phyloP scores from a whole-genome alignment of 30 jellyfish, hydroid and myxozoan genomes.

The Aurelia sp. region DNA sequence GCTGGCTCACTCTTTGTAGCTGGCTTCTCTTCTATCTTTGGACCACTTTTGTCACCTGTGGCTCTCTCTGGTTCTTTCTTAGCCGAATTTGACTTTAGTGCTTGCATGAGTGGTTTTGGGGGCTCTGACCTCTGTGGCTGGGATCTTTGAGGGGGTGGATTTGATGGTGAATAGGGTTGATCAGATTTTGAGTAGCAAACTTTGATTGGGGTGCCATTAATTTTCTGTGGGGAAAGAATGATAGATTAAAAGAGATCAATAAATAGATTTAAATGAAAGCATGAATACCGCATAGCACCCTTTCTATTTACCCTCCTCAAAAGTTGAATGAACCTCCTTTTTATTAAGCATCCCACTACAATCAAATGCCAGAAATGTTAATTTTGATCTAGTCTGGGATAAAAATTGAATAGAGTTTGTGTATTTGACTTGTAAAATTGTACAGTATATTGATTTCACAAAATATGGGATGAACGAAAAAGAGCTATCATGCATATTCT shows the following conservation, averaged over 20 bases:
- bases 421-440: too few relatives aligned
- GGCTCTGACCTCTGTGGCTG: background rate
- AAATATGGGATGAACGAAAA: too few relatives aligned
- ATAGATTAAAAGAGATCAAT: background rate
- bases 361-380: too few relatives aligned
- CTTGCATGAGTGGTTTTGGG: background rate
- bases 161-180: slow-evolving; percentile 57
- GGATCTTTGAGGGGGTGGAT: slow-evolving; percentile 37
- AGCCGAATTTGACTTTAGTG: background rate
- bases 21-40: slow-evolving; percentile 8
- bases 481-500: too few relatives aligned
- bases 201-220: slow-evolving; percentile 41
- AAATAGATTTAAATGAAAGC: too few relatives aligned
- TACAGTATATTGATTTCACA: too few relatives aligned
- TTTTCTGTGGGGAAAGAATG: slow-evolving; percentile 11
- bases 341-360: too few relatives aligned
- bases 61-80: slow-evolving; percentile 1
- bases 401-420: too few relatives aligned
- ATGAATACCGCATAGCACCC: too few relatives aligned
- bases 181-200: slow-evolving; percentile 58
- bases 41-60: background rate
- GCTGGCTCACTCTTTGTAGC: background rate
- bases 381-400: too few relatives aligned
- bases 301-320: too few relatives aligned
- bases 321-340: too few relatives aligned